Percentiles rank a stretch among this genome's conserved stretches.
Evolutionary conservation across 2,888 invertebrate genomes (phyloP).

Genomic region (Sminthurinus aureus): DNA sequence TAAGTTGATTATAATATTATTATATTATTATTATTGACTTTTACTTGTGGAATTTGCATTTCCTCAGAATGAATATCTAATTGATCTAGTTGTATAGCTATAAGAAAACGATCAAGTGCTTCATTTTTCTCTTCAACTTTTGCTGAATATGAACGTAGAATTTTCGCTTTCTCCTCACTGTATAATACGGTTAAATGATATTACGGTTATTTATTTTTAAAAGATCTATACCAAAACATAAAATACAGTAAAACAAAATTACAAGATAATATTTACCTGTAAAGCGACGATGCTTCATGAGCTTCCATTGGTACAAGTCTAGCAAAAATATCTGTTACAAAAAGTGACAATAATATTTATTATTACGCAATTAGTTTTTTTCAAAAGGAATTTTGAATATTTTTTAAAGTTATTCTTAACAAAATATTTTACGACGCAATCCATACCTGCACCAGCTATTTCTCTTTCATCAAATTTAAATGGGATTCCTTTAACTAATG

Average conservation of each 20-base stretch:
- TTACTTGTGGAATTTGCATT: constrained; percentile 62
- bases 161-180: constrained; percentile 94
- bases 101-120: constrained; percentile 82
- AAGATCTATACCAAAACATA: constrained; percentile 10
- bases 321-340: constrained; percentile 72
- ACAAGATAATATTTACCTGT: constrained; percentile 66
- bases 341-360: too few species aligned
- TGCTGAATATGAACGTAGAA: constrained; percentile 78
- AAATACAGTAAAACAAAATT: background rate
- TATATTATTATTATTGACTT: too few species aligned
- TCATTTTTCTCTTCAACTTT: constrained; percentile 84
- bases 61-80: constrained; percentile 68
- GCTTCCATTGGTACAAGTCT: constrained; percentile 95
- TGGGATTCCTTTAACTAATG: constrained; percentile 88
- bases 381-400: background rate
- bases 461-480: constrained; percentile 90
- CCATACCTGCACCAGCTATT: constrained; percentile 80
- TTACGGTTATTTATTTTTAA: too few species aligned
- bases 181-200: constrained; percentile 51
- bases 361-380: too few species aligned
- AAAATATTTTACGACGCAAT: background rate
- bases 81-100: constrained; percentile 84
- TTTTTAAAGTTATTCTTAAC: background rate
- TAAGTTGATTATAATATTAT: too few species aligned
- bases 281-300: constrained; percentile 91